Evolutionary conservation across 2,888 invertebrate genomes (phyloP).

Genomic region (Nephrocerus scutellatus): DNA sequence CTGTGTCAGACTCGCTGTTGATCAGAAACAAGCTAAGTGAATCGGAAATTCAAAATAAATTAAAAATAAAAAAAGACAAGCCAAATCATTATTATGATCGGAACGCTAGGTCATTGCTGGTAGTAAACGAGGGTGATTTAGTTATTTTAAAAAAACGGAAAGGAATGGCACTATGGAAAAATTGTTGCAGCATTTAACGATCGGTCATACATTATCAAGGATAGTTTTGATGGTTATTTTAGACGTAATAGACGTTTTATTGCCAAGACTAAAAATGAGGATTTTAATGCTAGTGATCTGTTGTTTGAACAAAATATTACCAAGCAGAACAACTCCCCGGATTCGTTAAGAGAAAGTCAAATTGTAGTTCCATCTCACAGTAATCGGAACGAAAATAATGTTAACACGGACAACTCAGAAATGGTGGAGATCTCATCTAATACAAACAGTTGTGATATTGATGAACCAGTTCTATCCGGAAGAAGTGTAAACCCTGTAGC

Average conservation of each 20-base stretch:
- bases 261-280: too few relatives aligned
- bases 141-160: constrained; percentile 21
- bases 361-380: too few relatives aligned
- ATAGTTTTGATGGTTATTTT: constrained; percentile 13
- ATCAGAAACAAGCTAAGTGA: constrained; percentile 13
- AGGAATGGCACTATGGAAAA: constrained; percentile 20
- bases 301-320: too few relatives aligned
- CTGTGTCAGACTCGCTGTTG: constrained; percentile 14
- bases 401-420: too few relatives aligned
- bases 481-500: too few relatives aligned
- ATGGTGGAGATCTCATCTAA: too few relatives aligned
- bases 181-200: constrained; percentile 17
- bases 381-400: too few relatives aligned
- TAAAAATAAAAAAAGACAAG: constrained; percentile 17
- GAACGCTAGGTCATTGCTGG: constrained; percentile 15
- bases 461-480: too few relatives aligned
- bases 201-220: constrained; percentile 18
- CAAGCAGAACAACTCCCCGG: too few relatives aligned
- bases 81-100: constrained; percentile 19
- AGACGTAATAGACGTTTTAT: constrained; percentile 15
- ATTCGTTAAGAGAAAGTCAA: too few relatives aligned
- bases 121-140: constrained; percentile 11
- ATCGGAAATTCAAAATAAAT: constrained; percentile 9
- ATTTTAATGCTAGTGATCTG: too few relatives aligned
- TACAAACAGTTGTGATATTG: too few relatives aligned